Conservation (phyloP, 2,888 invertebrate genomes). For the Pristionchus exspectatus region DNA sequence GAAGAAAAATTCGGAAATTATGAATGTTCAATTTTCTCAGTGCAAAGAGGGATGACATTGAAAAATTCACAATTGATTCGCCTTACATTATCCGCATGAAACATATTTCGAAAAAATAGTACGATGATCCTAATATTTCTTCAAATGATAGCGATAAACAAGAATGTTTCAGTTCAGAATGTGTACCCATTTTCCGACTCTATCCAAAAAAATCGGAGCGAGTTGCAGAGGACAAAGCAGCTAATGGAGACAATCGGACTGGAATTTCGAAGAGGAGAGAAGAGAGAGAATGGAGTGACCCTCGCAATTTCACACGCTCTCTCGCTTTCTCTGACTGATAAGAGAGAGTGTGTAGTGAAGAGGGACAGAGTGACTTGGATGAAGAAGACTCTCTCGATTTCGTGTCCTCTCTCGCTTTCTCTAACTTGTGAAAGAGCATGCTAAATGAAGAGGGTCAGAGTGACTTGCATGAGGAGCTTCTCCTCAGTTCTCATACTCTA, state of each 20-base stretch:
- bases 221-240: conserved; percentile 24
- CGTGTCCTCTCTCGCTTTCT: neutral
- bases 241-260: conserved; percentile 21
- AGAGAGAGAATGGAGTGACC: conserved; percentile 15
- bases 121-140: no score
- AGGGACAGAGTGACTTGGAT: no score
- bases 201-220: neutral
- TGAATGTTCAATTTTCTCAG: no score
- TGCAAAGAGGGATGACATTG: no score
- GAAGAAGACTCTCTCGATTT: neutral
- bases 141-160: no score
- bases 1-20: no score
- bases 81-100: no score
- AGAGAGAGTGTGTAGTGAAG: neutral
- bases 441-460: neutral
- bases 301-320: neutral
- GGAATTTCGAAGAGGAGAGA: conserved; percentile 24
- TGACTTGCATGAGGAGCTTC: neutral
- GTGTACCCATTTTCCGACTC: no score
- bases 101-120: no score
- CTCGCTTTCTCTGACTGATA: neutral
- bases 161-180: no score
- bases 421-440: neutral
- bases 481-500: neutral
- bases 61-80: no score